Base-by-base conservation (phyloP, 2,797 vertebrate species). In the Potorous gilbertii region DNA sequence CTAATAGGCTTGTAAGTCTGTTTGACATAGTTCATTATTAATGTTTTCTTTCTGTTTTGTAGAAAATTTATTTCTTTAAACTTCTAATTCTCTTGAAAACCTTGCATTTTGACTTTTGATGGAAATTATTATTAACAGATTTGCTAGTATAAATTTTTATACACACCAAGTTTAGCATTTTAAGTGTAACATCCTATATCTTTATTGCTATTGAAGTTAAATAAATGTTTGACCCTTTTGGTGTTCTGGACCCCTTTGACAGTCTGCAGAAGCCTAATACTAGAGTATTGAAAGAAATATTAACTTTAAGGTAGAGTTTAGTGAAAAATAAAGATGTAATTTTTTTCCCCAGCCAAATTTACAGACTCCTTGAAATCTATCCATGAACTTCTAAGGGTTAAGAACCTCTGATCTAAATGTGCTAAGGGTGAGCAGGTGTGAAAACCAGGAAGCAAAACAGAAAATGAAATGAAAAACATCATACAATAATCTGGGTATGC, bases 371-470 rank as follows among this genome's bases (percentile, higher is more conserved):
- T 74, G 66, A 74, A 74, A 74, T 40, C 18, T 74, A 74, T 40
- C 66, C 66, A 40, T 40, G 66, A 21, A 81, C 9, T 6, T 40
- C 18, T 40, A 74, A 40, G 66, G 16, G n/a, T 95, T 89, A 92
- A 55, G 74, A 66, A 90, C 1, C 90, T 96, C 93, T 95, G 94
- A 3, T 91, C 90, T 95, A 90, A n/a, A 24, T 40, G 56, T 89
- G 56, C 57, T 91, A 95, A 97, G 94, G 34, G 54, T 59, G 55
- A 95, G 46, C 92, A 96, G 92, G 94, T 31, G 3, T 90, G 29
- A 94, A 93, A 96, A 91, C 34, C 55, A 94, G 95, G 95, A 90
- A 31, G 31, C 55, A 95, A 96, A 52, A 93, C 62, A 34, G 6
- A 54, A 55, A 95, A 21, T 54, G 87, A 91, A 95, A 94, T 0